Evolutionary conservation across 2,888 invertebrate genomes (phyloP), one percentile per base, ranked within the genome.

Genomic region (Drosophila paranaensis): DNA sequence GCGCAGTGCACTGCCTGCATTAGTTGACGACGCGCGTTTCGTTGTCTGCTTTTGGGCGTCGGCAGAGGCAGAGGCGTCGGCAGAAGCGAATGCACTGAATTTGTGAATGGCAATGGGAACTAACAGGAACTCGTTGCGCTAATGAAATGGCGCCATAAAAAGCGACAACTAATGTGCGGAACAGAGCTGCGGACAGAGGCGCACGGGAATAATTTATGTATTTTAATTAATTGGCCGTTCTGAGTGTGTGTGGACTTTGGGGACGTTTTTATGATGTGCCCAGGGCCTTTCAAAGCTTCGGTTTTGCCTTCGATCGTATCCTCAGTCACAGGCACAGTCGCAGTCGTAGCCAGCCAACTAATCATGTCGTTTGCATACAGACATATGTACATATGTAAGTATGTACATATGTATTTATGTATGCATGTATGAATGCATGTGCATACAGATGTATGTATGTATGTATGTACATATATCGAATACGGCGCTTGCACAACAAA

Each of bases 81-180:
- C 16, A 20, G 5, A 3, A 42, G 10, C 13, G 25, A 10, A 48
- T n/a, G 2, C 9, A n/a, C n/a, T n/a, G 4, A 46, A 27, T 27
- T 27, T 46, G n/a, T 5, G 27, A 48, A 30, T 30, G 30, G 40
- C 27, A 40, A 11, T 55, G 40, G 14, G n/a, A 25, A 40, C 35
- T 27, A 54, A 27, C 30, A 55, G 55, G 16, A 55, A 42, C 42
- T 25, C 27, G 30, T 9, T 9, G 30, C 9, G 14, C 42, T 79
- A 77, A 81, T 86, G 81, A 81, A 77, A 71, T 60, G 74, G 83
- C 74, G 77, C 74, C 81, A 86, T 86, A 54, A 86, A 86, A 79
- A 62, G 57, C 57, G 42, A 55, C 57, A 65, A 71, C 60, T 74
- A 79, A 86, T 73, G 61, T 68, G 79, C 48, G 54, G 69, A 71